Conservation (phyloP, 2,113 vertebrate genomes). For the Macquaria australasica region DNA sequence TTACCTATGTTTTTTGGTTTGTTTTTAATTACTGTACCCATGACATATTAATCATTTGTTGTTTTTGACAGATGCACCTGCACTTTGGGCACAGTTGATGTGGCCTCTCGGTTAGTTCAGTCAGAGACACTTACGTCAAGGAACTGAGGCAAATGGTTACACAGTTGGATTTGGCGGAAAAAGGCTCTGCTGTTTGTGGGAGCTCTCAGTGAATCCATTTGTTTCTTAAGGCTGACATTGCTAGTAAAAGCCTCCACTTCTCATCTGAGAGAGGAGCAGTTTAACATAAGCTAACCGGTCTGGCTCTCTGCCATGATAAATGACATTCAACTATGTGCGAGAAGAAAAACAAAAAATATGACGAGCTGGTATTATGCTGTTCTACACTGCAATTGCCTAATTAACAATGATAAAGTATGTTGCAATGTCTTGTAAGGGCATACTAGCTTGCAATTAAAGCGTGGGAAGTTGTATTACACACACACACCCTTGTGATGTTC, state of each 20-base stretch:
- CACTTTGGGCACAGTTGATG: neutral
- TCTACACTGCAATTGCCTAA: slow-evolving; percentile 46
- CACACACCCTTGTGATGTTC: slow-evolving; percentile 56
- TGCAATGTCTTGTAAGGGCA: slow-evolving; percentile 62
- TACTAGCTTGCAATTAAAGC: slow-evolving; percentile 47
- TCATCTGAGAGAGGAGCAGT: slow-evolving; percentile 48
- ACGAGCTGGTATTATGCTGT: slow-evolving; percentile 45
- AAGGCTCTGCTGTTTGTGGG: neutral
- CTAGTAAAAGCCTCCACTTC: slow-evolving; percentile 80
- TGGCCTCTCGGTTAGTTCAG: neutral
- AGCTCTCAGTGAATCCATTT: slow-evolving; percentile 38
- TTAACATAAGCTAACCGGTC: slow-evolving; percentile 55
- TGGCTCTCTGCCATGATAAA: slow-evolving; percentile 67
- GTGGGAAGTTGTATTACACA: slow-evolving; percentile 66
- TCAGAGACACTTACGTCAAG: neutral
- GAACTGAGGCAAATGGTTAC: too few species aligned
- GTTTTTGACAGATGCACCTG: neutral
- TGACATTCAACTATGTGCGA: slow-evolving; percentile 31
- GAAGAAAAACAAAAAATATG: slow-evolving; percentile 64
- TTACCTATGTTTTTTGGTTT: neutral
- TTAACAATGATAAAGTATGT: slow-evolving; percentile 68
- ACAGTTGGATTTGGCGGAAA: neutral
- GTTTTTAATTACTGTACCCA: neutral
- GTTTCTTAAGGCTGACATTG: slow-evolving; percentile 71
- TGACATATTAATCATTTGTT: neutral